Conservation (phyloP, 2,113 vertebrate genomes). For the Phoenicopterus ruber region DNA sequence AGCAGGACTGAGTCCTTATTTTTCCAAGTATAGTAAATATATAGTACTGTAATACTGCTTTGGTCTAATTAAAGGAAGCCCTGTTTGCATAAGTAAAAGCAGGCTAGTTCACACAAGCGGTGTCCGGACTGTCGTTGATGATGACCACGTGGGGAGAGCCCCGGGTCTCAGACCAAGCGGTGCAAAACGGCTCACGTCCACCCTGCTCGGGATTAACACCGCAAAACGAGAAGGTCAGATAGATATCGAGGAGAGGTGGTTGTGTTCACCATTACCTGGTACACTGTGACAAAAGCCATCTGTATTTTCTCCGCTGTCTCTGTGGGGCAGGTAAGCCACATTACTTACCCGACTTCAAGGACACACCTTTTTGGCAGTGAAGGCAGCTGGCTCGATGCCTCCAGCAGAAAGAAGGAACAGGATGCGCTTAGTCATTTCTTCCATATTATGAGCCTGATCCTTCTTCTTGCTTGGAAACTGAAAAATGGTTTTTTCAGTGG, state of each 20-base stretch:
- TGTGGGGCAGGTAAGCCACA: neutral
- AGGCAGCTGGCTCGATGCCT: neutral
- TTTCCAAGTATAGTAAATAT: neutral
- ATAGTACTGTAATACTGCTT: neutral
- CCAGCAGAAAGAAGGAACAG: neutral
- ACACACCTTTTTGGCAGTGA: neutral
- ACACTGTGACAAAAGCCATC: neutral
- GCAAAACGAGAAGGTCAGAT: neutral
- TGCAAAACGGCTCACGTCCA: neutral
- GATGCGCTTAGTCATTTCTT: slow-evolving; percentile 28
- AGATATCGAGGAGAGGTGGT: neutral
- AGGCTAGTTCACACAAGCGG: neutral
- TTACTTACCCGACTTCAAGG: neutral
- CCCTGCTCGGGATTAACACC: neutral
- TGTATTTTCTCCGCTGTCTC: neutral
- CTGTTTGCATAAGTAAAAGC: neutral
- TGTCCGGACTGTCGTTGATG: neutral
- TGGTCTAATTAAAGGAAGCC: neutral
- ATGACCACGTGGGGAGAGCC: neutral
- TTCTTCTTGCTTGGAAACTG: neutral
- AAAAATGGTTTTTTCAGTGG: neutral
- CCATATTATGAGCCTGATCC: neutral
- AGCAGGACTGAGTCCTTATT: neutral
- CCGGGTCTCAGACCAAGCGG: neutral
- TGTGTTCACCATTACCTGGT: neutral